phyloP scores from a whole-genome alignment of 2,113 vertebrate species.

The Rhombomys opimus region DNA sequence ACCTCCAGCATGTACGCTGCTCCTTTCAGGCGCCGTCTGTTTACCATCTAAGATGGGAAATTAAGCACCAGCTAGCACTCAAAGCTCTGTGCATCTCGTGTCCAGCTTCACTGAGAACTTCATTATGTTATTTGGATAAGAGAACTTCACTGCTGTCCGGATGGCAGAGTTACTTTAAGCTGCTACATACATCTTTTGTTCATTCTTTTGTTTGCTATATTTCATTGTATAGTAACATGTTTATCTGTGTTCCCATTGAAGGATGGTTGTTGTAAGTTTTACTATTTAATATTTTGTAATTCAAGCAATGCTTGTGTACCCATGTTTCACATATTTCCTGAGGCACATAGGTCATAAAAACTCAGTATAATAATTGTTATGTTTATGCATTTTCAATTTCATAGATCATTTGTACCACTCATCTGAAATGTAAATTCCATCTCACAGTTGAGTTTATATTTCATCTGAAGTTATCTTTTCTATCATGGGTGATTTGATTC shows the following conservation, averaged over 20 bases:
- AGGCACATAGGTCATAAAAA: background rate
- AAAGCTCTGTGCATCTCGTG: background rate
- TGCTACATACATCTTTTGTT: background rate
- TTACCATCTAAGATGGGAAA: background rate
- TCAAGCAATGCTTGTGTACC: background rate
- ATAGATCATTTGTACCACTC: background rate
- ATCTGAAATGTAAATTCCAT: background rate
- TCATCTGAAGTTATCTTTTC: background rate
- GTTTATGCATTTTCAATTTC: background rate
- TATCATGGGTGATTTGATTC: background rate
- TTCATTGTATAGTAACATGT: background rate
- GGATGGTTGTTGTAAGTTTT: background rate
- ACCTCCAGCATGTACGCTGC: accelerated
- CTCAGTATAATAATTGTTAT: background rate
- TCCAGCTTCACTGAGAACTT: no score
- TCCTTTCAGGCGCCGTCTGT: no score
- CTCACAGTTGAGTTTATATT: background rate
- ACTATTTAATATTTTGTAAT: background rate
- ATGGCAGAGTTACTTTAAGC: background rate
- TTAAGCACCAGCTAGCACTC: background rate
- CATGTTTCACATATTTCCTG: background rate
- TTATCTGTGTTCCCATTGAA: background rate
- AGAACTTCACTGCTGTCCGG: background rate
- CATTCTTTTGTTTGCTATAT: background rate
- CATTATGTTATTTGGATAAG: no score